Conservation (phyloP, 2,113 vertebrate genomes). For the Ammospiza nelsoni region DNA sequence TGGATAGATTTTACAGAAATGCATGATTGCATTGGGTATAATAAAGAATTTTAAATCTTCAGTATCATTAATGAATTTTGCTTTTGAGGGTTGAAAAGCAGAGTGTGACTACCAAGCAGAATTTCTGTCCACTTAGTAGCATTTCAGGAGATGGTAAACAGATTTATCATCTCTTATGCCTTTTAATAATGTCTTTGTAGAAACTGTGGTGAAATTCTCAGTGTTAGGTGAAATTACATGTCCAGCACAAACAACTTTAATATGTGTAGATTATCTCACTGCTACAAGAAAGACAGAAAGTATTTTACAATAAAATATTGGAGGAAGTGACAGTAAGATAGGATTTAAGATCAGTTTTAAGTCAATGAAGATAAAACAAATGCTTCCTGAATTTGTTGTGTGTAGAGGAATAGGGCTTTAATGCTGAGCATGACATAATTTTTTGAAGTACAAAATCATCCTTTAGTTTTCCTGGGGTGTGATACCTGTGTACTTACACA, state of each 20-base stretch:
- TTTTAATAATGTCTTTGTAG: constrained; percentile 3
- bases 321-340: neutral
- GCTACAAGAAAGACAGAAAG: neutral
- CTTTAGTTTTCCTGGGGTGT: neutral
- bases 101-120: neutral
- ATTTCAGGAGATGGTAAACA: neutral
- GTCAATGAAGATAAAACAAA: neutral
- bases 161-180: neutral
- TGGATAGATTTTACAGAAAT: neutral
- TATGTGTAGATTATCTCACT: neutral
- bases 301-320: neutral
- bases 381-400: neutral
- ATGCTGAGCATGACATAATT: neutral
- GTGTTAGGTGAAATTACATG: neutral
- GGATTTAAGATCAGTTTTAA: neutral
- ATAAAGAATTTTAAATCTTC: neutral
- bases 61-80: neutral
- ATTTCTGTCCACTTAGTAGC: neutral
- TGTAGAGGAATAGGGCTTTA: neutral
- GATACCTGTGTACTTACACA: neutral
- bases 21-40: neutral
- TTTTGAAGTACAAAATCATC: neutral
- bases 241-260: neutral
- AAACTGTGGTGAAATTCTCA: neutral
- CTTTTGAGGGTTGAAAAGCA: neutral